phyloP scores from a whole-genome alignment of 2,888 invertebrate species.

The Nomada fucata region DNA sequence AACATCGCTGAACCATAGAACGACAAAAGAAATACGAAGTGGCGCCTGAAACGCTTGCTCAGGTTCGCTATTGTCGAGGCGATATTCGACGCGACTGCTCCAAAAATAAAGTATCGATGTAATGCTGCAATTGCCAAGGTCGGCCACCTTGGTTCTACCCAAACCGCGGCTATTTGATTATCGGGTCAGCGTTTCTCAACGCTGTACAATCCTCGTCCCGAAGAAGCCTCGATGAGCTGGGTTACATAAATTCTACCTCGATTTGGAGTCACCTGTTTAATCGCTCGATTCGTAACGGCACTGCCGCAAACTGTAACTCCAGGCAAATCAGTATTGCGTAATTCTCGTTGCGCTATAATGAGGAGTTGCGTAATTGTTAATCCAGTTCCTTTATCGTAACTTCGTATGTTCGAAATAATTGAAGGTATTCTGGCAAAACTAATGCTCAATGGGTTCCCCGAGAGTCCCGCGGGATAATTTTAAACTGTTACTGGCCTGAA shows the following conservation, averaged over 20 bases:
- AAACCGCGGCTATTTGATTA: conserved; percentile 52
- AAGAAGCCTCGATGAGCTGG: neutral
- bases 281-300: neutral
- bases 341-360: conserved; percentile 1
- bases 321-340: conserved; percentile 8
- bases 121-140: conserved; percentile 57
- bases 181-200: conserved; percentile 55
- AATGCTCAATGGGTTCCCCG: neutral
- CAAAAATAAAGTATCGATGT: conserved; percentile 55
- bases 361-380: conserved; percentile 11
- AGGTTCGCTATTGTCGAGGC: conserved; percentile 14
- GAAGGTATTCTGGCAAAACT: neutral
- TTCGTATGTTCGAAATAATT: neutral
- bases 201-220: too few species aligned
- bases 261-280: conserved; percentile 17
- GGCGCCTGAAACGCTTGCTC: conserved; percentile 5
- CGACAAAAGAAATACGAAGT: neutral
- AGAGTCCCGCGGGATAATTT: neutral
- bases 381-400: neutral
- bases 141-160: conserved; percentile 51
- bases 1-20: neutral
- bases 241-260: conserved; percentile 11
- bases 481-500: too few species aligned
- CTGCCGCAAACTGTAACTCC: neutral
- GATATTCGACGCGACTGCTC: conserved; percentile 24